These are phyloP conservation scores for Anniella stebbinsi DNA, from an alignment of 2,797 vertebrate species.

Conservation along the genomic window DNA sequence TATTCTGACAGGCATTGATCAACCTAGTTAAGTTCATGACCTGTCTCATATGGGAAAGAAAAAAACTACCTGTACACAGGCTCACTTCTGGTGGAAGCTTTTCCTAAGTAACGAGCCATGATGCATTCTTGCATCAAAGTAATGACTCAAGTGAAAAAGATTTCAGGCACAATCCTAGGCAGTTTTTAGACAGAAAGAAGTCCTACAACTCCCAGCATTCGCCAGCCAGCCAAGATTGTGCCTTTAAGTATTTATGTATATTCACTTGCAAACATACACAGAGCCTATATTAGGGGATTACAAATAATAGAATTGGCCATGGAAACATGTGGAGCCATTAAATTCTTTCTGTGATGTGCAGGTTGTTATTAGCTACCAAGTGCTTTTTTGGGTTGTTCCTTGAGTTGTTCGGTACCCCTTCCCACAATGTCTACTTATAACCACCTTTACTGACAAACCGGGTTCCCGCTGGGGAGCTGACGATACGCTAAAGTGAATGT, in stretches of 20 bases:
- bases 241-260: background rate
- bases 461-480: background rate
- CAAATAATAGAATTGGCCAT: background rate
- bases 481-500: background rate
- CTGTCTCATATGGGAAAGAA: background rate
- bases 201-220: too few relatives aligned
- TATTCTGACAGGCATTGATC: constrained; percentile 5
- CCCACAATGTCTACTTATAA: background rate
- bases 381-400: background rate
- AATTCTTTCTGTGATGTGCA: background rate
- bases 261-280: background rate
- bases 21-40: background rate
- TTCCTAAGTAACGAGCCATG: background rate
- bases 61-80: background rate
- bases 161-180: too few relatives aligned
- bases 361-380: background rate
- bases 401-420: background rate
- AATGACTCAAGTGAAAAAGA: background rate
- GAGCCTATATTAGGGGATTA: background rate
- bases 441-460: background rate
- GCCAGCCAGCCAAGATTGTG: background rate
- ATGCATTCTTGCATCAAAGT: background rate
- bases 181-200: too few relatives aligned
- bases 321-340: background rate
- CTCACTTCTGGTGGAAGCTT: background rate